A percentile compares a stretch with the other conserved stretches of the same genome.
These are phyloP conservation scores for Mycalesis mineus DNA, from an alignment of 2,888 invertebrate genomes.

Conservation along the genomic window DNA sequence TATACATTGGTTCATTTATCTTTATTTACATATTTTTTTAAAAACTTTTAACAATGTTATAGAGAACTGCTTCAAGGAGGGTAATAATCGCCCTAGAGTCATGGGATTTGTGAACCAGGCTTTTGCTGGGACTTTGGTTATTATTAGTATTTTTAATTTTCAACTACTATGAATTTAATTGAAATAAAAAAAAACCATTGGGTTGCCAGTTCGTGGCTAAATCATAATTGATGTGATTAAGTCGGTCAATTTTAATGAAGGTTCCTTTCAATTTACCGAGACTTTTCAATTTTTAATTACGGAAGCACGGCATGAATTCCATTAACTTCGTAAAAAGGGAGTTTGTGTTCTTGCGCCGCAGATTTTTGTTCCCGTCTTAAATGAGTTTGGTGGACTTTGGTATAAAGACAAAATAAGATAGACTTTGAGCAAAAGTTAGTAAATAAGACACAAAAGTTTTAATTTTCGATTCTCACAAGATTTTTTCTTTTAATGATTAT, in stretches of 20 bases:
- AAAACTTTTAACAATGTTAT: too few relatives aligned
- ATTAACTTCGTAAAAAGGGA: constrained; percentile 10
- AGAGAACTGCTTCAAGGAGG: too few relatives aligned
- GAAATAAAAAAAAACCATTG: neutral
- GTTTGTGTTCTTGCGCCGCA: constrained; percentile 5
- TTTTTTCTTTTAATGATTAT: too few relatives aligned
- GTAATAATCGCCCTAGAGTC: too few relatives aligned
- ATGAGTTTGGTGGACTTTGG: neutral
- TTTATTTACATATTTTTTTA: too few relatives aligned
- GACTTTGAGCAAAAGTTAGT: neutral
- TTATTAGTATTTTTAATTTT: too few relatives aligned
- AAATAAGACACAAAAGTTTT: too few relatives aligned
- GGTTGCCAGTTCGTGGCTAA: constrained; percentile 8
- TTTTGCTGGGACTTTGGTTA: too few relatives aligned
- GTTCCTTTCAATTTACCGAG: constrained; percentile 14
- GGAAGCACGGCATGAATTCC: constrained; percentile 13
- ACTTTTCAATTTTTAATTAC: constrained; percentile 19
- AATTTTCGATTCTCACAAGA: too few relatives aligned
- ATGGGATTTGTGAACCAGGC: too few relatives aligned
- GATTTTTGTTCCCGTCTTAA: constrained; percentile 5
- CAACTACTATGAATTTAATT: too few relatives aligned
- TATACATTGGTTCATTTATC: too few relatives aligned
- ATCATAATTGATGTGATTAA: constrained; percentile 26
- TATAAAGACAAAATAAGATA: neutral
- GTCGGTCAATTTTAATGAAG: constrained; percentile 22